A percentile compares a stretch with the other conserved stretches of the same genome.
These are phyloP conservation scores for Sinonovacula constricta DNA, from an alignment of 1,140 invertebrate species.

Conservation along the genomic window DNA sequence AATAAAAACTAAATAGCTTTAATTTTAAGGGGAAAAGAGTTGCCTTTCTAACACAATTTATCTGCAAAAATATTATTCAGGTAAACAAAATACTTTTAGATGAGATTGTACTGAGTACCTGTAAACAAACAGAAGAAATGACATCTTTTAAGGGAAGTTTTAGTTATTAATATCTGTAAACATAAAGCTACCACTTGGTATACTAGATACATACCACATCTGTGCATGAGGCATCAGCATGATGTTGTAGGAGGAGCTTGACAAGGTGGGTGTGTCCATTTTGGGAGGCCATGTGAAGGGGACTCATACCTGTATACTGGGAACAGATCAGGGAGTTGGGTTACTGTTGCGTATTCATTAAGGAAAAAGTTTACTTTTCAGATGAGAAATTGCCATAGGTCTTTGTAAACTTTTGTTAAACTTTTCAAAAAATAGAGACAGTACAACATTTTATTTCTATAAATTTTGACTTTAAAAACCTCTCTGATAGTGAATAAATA, in stretches of 20 bases:
- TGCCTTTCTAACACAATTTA: too few species aligned
- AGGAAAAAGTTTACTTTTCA: background rate
- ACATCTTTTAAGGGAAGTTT: too few species aligned
- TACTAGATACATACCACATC: conserved; percentile 31
- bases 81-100: too few species aligned
- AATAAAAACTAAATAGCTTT: too few species aligned
- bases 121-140: too few species aligned
- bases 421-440: background rate
- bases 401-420: background rate
- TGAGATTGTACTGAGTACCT: too few species aligned
- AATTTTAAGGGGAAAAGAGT: too few species aligned
- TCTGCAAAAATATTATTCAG: too few species aligned
- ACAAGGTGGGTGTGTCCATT: conserved; percentile 43
- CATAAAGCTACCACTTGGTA: too few species aligned
- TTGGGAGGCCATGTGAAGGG: conserved; percentile 34
- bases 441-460: background rate
- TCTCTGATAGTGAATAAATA: background rate
- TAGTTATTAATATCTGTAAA: too few species aligned
- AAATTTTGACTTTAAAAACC: background rate
- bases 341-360: too few species aligned
- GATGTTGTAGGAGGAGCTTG: conserved; percentile 21
- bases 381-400: background rate
- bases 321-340: too few species aligned
- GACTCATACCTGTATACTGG: conserved; percentile 45
- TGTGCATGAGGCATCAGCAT: conserved; percentile 4